phyloP scores from a whole-genome alignment of 2,888 invertebrate species.

The Polydrusus tereticollis region DNA sequence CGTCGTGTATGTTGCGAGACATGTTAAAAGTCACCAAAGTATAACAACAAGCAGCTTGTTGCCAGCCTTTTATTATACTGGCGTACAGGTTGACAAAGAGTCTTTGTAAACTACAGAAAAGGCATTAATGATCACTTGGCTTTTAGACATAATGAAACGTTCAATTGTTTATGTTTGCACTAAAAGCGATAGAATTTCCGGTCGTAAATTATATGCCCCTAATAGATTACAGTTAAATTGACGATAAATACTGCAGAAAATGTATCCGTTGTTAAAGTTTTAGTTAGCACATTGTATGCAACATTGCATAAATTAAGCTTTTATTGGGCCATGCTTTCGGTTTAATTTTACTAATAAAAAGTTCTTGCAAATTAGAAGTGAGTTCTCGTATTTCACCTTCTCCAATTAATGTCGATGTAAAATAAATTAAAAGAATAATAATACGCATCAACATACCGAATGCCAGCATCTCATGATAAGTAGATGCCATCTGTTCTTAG shows the following conservation, averaged over 20 bases:
- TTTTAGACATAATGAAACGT: constrained; percentile 9
- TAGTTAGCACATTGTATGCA: not conserved
- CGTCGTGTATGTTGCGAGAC: too few relatives aligned
- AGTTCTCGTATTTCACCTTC: too few relatives aligned
- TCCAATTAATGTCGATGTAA: too few relatives aligned
- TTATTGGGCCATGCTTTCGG: not conserved
- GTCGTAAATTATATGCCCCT: constrained; percentile 4
- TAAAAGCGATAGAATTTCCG: constrained; percentile 1
- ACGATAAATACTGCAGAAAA: not conserved
- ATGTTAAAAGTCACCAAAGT: not conserved
- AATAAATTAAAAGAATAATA: too few relatives aligned
- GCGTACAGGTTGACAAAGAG: not conserved
- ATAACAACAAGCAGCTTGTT: not conserved
- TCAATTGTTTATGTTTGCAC: constrained; percentile 2
- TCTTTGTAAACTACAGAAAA: not conserved
- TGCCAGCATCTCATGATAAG: too few relatives aligned
- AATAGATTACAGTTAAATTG: constrained; percentile 1
- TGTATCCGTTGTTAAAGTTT: not conserved
- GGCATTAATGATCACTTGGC: constrained; percentile 12
- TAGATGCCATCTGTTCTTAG: too few relatives aligned
- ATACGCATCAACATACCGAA: too few relatives aligned
- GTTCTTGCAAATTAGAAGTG: not conserved
- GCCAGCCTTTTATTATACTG: not conserved
- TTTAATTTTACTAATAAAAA: not conserved
- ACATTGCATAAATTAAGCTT: not conserved